These are phyloP conservation scores for Physella acuta DNA, from an alignment of 1,140 invertebrate species.

Conservation along the genomic window DNA sequence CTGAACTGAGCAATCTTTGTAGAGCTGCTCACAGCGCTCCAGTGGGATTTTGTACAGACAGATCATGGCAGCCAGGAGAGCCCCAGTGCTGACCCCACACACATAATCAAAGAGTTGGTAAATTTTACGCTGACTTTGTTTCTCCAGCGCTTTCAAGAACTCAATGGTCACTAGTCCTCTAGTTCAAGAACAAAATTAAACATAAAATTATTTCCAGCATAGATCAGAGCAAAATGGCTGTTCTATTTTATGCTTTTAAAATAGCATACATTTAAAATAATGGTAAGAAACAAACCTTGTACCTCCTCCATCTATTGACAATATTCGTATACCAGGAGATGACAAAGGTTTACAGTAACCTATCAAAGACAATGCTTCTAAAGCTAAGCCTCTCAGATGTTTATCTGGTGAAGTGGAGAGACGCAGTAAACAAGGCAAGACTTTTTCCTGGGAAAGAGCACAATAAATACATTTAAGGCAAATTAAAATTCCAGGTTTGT, in stretches of 20 bases:
- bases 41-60: constrained; percentile 63
- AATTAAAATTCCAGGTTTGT: no score
- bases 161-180: constrained; percentile 80
- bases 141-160: constrained; percentile 76
- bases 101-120: constrained; percentile 81
- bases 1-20: constrained; percentile 71
- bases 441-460: constrained; percentile 72
- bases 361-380: constrained; percentile 68
- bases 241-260: no score
- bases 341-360: constrained; percentile 74
- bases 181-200: constrained; percentile 37
- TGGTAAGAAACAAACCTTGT: constrained; percentile 63
- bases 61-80: constrained; percentile 58
- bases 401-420: constrained; percentile 49
- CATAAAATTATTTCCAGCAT: no score
- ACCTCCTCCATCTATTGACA: constrained; percentile 89
- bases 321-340: constrained; percentile 75
- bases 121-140: constrained; percentile 62
- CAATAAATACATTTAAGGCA: no score
- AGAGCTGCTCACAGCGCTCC: constrained; percentile 69
- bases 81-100: constrained; percentile 87
- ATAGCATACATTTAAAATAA: neutral
- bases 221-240: no score
- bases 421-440: constrained; percentile 67
- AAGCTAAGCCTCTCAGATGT: constrained; percentile 31